These are phyloP conservation scores for Mionectes macconnelli DNA, from an alignment of 2,113 vertebrate genomes.

Conservation along the genomic window DNA sequence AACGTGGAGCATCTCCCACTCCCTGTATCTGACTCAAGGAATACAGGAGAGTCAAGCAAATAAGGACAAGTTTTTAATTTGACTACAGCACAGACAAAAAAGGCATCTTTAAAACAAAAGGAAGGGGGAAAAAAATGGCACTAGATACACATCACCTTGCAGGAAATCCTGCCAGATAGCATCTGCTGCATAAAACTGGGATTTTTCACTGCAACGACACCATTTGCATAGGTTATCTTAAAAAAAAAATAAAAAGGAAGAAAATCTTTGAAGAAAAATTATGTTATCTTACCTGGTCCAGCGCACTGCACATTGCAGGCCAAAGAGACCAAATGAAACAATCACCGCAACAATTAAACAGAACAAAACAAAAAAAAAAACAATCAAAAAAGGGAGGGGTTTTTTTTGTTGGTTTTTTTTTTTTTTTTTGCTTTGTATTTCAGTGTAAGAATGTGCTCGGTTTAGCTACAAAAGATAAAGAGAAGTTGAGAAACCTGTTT, in stretches of 20 bases:
- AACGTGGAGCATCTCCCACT: neutral
- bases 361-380: neutral
- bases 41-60: neutral
- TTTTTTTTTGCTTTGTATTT: constrained; percentile 23
- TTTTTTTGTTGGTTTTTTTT: constrained; percentile 36
- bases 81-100: neutral
- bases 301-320: neutral
- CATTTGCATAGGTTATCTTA: constrained; percentile 11
- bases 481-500: constrained; percentile 70
- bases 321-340: neutral
- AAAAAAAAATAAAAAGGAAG: neutral
- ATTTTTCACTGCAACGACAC: constrained; percentile 23
- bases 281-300: neutral
- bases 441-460: neutral
- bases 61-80: neutral
- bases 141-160: neutral
- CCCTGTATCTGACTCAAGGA: neutral
- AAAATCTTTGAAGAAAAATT: neutral
- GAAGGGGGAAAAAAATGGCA: neutral
- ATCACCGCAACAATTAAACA: neutral
- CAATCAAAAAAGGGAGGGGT: rapidly evolving
- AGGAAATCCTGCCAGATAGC: constrained; percentile 60
- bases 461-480: constrained; percentile 17
- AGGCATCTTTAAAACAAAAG: neutral
- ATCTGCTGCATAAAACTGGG: constrained; percentile 33